phyloP scores from a whole-genome alignment of 1,140 invertebrate species.

The Eupeodes corollae region DNA sequence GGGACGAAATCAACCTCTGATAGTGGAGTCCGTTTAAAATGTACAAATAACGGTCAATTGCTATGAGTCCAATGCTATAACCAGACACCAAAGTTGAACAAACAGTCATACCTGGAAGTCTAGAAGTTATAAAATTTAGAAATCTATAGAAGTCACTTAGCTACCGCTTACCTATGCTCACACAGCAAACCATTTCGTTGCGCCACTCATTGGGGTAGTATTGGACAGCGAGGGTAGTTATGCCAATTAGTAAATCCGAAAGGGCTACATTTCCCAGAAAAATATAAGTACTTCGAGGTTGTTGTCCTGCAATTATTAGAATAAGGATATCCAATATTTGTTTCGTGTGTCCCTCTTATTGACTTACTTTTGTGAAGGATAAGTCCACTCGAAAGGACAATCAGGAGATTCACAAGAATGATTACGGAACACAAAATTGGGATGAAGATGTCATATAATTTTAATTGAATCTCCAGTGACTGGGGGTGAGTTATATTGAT shows the following conservation, averaged over 20 bases:
- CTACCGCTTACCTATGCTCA: slow-evolving; percentile 25
- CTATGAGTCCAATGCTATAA: slow-evolving; percentile 46
- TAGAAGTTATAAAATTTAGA: not conserved
- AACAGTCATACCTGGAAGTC: slow-evolving; percentile 41
- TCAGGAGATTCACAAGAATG: slow-evolving; percentile 42
- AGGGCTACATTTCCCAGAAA: slow-evolving; percentile 48
- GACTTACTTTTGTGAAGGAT: slow-evolving; percentile 43
- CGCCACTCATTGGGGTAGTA: slow-evolving; percentile 31
- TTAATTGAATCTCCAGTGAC: slow-evolving; percentile 9
- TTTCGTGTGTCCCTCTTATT: slow-evolving; percentile 2
- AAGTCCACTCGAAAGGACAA: slow-evolving; percentile 46
- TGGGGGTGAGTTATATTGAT: no score
- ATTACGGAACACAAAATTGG: slow-evolving; percentile 39
- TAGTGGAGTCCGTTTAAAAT: slow-evolving; percentile 47
- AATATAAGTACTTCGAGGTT: slow-evolving; percentile 45
- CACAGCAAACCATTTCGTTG: slow-evolving; percentile 21
- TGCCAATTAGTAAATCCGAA: slow-evolving; percentile 43
- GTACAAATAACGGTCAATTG: slow-evolving; percentile 45
- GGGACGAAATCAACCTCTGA: slow-evolving; percentile 42
- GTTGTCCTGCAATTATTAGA: slow-evolving; percentile 35
- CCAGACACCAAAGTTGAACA: slow-evolving; percentile 46
- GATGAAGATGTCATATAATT: slow-evolving; percentile 29
- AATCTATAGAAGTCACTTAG: not conserved
- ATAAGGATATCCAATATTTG: not conserved
- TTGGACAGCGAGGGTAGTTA: slow-evolving; percentile 42